phyloP scores from a whole-genome alignment of 2,888 invertebrate genomes.

The Zele albiditarsus region DNA sequence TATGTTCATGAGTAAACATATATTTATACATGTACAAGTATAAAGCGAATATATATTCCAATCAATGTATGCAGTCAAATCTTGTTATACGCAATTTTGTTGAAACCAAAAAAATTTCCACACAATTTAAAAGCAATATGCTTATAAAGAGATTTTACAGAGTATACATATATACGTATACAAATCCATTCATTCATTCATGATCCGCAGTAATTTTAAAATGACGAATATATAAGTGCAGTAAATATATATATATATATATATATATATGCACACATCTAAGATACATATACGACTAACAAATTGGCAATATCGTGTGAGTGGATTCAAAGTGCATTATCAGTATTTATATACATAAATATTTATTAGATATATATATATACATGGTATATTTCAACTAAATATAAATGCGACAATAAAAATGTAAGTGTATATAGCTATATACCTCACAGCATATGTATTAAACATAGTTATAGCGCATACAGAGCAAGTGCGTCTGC shows the following conservation, averaged over 20 bases:
- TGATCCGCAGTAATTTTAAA: neutral
- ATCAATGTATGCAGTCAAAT: too few relatives aligned
- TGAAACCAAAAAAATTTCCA: too few relatives aligned
- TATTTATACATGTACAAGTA: neutral
- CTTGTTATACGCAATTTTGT: too few relatives aligned
- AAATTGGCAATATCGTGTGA: neutral
- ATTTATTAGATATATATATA: neutral
- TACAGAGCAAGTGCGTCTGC: neutral
- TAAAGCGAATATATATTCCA: neutral
- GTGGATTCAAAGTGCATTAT: slow-evolving; percentile 28
- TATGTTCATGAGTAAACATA: neutral
- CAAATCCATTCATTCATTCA: neutral
- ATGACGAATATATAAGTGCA: slow-evolving; percentile 2
- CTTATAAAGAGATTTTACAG: too few relatives aligned
- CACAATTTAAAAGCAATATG: too few relatives aligned
- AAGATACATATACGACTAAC: slow-evolving; percentile 4
- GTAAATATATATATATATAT: neutral
- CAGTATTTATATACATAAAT: slow-evolving; percentile 23
- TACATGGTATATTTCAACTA: neutral
- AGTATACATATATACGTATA: neutral
- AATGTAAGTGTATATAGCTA: neutral
- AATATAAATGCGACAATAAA: neutral
- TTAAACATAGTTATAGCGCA: neutral
- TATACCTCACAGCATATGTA: neutral
- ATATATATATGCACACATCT: too few relatives aligned